Evolutionary conservation across 2,888 invertebrate species (phyloP).

Genomic region (Serripes groenlandicus): DNA sequence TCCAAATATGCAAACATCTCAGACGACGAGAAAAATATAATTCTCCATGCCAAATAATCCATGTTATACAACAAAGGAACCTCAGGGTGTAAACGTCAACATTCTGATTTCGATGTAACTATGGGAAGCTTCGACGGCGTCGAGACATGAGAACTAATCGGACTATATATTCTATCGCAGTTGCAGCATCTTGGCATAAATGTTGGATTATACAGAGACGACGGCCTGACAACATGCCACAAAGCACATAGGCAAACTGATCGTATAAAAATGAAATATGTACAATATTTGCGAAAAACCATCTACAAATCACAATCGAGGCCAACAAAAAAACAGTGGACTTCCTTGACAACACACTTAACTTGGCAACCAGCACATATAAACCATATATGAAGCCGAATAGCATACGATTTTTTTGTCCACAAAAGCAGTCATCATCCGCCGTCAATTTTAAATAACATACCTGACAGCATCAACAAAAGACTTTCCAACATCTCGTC

Average conservation of each 20-base stretch:
- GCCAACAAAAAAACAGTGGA: constrained; percentile 2
- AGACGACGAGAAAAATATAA: background rate
- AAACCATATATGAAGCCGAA: constrained; percentile 1
- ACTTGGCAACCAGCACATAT: background rate
- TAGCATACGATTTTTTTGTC: background rate
- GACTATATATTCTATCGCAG: constrained; percentile 13
- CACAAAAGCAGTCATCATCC: constrained; percentile 3
- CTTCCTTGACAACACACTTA: constrained; percentile 2
- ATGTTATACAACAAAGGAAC: background rate
- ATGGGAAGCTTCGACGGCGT: constrained; percentile 2
- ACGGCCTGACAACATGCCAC: background rate
- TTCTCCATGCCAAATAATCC: background rate
- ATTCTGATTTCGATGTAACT: background rate
- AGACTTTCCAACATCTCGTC: background rate
- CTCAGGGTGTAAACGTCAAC: background rate
- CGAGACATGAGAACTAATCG: constrained; percentile 3
- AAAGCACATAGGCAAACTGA: background rate
- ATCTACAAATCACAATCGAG: constrained; percentile 3
- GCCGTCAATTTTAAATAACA: background rate
- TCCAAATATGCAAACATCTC: background rate
- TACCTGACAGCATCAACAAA: constrained; percentile 12
- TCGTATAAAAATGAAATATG: constrained; percentile 5
- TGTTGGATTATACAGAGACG: constrained; percentile 2
- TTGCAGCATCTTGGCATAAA: background rate
- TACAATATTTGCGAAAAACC: background rate